Conservation (phyloP, 2,797 vertebrate genomes). For the Sebastes umbrosus region DNA sequence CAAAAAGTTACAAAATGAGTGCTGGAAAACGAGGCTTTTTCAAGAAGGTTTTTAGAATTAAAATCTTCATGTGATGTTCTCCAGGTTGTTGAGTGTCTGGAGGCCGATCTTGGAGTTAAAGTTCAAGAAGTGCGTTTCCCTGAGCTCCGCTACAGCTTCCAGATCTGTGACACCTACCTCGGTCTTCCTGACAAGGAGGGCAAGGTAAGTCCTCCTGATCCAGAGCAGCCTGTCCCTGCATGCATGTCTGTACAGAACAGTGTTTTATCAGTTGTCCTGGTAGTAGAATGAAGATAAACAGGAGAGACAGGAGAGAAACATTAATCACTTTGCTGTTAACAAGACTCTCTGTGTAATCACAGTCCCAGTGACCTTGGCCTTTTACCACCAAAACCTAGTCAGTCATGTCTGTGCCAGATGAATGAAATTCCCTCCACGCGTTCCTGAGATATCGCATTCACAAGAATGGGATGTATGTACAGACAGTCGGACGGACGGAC, state of each 20-base stretch:
- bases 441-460: no score
- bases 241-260: background rate
- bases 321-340: no score
- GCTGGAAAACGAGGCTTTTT: rapidly evolving
- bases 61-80: background rate
- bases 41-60: background rate
- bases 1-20: background rate
- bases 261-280: background rate
- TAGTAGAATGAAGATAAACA: background rate
- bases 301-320: background rate
- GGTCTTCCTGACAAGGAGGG: constrained; percentile 78
- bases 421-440: no score
- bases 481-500: no score
- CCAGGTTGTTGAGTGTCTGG: constrained; percentile 85
- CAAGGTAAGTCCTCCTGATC: constrained; percentile 72
- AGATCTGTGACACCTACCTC: constrained; percentile 90
- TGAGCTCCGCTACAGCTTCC: constrained; percentile 84
- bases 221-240: background rate
- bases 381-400: no score
- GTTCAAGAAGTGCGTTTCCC: constrained; percentile 83
- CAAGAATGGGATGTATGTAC: no score
- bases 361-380: no score
- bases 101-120: constrained; percentile 82
- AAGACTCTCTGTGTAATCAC: no score
- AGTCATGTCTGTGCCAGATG: no score